Conservation (phyloP, 1,140 invertebrate genomes). For the Harpegnathos saltator region DNA sequence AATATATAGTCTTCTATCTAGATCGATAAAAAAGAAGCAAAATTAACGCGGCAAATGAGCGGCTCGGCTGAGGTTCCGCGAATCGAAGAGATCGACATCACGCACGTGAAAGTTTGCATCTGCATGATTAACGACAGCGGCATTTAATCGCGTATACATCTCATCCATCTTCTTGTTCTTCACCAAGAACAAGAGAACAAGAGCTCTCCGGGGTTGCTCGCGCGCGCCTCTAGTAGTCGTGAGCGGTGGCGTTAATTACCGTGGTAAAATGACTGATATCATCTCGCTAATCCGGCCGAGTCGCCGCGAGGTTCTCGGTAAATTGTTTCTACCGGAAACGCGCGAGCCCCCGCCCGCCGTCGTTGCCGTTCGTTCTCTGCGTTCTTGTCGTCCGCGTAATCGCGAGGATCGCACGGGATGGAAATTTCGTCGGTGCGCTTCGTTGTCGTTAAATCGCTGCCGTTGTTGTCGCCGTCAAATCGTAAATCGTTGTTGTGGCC, state of each 20-base stretch:
- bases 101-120: conserved; percentile 26
- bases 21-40: no score
- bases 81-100: not conserved
- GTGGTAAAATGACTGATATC: conserved; percentile 78
- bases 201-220: conserved; percentile 55
- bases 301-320: conserved; percentile 32
- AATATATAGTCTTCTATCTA: no score
- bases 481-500: not conserved
- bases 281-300: conserved; percentile 68
- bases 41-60: no score
- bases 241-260: conserved; percentile 73
- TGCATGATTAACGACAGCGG: conserved; percentile 59
- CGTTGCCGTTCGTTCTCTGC: conserved; percentile 6
- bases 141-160: conserved; percentile 62
- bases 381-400: conserved; percentile 37
- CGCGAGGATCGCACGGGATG: conserved; percentile 37
- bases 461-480: conserved; percentile 30
- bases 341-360: not conserved
- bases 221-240: conserved; percentile 43
- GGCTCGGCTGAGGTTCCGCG: no score
- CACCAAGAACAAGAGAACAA: no score
- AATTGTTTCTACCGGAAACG: conserved; percentile 70
- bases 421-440: conserved; percentile 35
- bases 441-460: conserved; percentile 31
- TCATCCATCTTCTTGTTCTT: conserved; percentile 22